phyloP scores from a whole-genome alignment of 2,888 invertebrate genomes.

The Epinotia demarniana region DNA sequence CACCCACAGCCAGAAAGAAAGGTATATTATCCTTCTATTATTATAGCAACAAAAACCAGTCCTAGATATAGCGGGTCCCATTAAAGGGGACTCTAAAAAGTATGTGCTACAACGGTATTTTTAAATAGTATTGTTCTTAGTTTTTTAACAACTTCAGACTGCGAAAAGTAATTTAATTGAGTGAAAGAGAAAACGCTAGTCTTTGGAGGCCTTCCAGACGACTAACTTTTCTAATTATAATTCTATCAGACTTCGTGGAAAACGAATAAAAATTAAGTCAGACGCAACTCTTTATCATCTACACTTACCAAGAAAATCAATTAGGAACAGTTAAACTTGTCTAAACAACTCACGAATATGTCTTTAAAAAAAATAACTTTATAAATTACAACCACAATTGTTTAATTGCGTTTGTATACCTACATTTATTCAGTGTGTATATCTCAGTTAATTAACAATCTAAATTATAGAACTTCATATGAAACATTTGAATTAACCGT shows the following conservation, averaged over 20 bases:
- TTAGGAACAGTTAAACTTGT: not conserved
- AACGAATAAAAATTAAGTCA: not conserved
- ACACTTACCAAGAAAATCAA: not conserved
- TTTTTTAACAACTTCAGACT: not conserved
- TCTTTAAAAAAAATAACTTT: not conserved
- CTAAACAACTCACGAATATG: not conserved
- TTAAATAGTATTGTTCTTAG: not conserved
- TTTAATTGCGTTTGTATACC: no score
- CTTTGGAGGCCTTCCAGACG: not conserved
- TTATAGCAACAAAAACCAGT: no score
- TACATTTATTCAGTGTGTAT: no score
- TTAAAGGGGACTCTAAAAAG: no score
- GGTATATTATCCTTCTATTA: no score
- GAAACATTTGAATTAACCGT: no score
- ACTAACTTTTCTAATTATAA: conserved; percentile 11
- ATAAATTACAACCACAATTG: no score
- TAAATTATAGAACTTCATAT: no score
- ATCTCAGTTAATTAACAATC: no score
- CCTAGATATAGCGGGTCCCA: no score
- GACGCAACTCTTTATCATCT: not conserved
- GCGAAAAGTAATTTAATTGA: not conserved
- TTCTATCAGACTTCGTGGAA: not conserved
- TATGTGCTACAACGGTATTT: no score
- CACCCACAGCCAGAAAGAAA: no score
- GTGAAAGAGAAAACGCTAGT: not conserved